These are phyloP conservation scores for Laothoe populi DNA, from an alignment of 2,888 invertebrate genomes.

Conservation along the genomic window DNA sequence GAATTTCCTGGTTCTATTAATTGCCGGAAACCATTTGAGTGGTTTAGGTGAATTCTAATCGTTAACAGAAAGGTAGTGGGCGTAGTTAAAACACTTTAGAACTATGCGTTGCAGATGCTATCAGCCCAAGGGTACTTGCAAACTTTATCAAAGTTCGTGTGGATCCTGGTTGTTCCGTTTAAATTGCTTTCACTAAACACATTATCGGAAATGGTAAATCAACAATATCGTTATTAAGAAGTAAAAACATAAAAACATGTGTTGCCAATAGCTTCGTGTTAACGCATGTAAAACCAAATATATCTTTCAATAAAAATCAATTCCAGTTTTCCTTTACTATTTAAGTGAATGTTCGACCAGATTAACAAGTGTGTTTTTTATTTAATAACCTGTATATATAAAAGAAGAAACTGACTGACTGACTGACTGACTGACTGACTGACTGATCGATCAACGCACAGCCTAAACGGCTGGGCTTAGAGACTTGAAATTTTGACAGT, in stretches of 20 bases:
- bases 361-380: no score
- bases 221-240: neutral
- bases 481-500: no score
- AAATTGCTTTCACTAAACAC: slow-evolving; percentile 11
- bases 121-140: neutral
- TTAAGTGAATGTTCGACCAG: neutral
- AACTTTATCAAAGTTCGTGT: slow-evolving; percentile 14
- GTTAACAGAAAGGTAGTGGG: neutral
- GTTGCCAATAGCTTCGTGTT: neutral
- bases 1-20: neutral
- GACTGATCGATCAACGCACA: no score
- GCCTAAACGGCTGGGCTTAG: no score
- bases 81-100: slow-evolving; percentile 24
- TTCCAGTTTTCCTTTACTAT: neutral
- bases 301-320: no score
- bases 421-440: no score
- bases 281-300: no score
- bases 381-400: no score
- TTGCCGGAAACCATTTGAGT: slow-evolving; percentile 1
- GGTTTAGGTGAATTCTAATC: neutral
- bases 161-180: neutral
- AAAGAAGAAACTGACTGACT: no score
- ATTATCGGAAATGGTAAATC: neutral
- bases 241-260: neutral
- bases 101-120: slow-evolving; percentile 21